Evolutionary conservation across 2,113 vertebrate species (phyloP), one percentile per base, ranked within the genome.

Genomic region (Pygathrix nemaeus): DNA sequence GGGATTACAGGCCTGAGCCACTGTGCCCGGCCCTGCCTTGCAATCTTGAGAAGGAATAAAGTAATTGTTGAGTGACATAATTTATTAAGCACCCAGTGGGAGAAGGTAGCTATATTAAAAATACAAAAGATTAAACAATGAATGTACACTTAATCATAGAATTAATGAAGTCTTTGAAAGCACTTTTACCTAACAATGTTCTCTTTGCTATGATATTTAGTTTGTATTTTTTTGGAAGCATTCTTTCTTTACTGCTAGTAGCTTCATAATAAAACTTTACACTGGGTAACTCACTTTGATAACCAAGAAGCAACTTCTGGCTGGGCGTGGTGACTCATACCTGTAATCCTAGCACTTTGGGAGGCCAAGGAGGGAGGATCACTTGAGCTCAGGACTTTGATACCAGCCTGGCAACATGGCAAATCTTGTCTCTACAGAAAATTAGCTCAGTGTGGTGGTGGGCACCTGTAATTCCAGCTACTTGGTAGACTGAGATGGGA

Each of bases 221-320:
- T 66, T 64, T 55, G 14, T 85, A 32, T 66, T 88, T 87, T 20
- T 83, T 57, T 76, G 59, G 16, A 52, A 81, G 9, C 32, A 75
- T 88, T 88, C 38, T 92, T 93, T 21, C 92, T 88, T 84, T 89
- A 68, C 82, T 83, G 35, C 48, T 88, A 55, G 84, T 76, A 55
- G 78, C 66, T 88, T 82, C 38, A 57, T 72, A 50, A 86, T 87
- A 61, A 87, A 89, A 59, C 20, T 93, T 93, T 79, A 78, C n/a
- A 70, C 8, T 96, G 66, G 25, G 23, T 72, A 66, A 81, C 80
- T 94, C 45, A 45, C 45, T 81, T 80, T 80, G n/a, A 57, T 64
- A 88, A 52, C 85, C n/a, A 73, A 79, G 73, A 93, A 85, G 30
- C 25, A 30, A 81, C 81, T 85, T 93, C 27, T 45, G 61, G 61